A percentile compares a stretch with the other conserved stretches of the same genome.
phyloP scores from a whole-genome alignment of 2,113 vertebrate genomes.

The Dissostichus mawsoni region DNA sequence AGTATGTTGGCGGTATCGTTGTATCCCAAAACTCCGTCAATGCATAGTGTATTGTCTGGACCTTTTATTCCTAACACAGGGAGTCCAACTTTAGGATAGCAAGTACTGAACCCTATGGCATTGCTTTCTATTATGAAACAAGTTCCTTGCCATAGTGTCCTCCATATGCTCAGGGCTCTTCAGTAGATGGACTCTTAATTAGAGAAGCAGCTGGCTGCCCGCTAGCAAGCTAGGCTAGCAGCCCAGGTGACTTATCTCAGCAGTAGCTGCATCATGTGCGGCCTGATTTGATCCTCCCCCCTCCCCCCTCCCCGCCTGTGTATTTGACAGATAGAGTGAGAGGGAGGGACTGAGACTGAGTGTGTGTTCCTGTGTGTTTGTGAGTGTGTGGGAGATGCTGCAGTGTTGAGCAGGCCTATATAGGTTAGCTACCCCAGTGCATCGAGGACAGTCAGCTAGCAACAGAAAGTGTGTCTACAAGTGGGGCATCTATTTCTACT shows the following conservation, averaged over 20 bases:
- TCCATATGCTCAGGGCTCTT: constrained; percentile 75
- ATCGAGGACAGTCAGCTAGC: constrained; percentile 78
- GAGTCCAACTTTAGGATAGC: constrained; percentile 24
- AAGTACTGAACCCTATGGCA: constrained; percentile 36
- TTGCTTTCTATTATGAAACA: constrained; percentile 65
- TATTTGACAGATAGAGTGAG: neutral
- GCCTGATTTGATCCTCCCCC: constrained; percentile 69
- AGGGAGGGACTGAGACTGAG: constrained; percentile 2
- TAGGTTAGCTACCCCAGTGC: constrained; percentile 81
- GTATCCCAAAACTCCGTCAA: constrained; percentile 5
- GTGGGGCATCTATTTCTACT: constrained; percentile 88
- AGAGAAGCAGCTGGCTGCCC: constrained; percentile 82
- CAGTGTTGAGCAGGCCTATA: constrained; percentile 69
- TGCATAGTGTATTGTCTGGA: neutral
- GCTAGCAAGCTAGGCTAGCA: constrained; percentile 78
- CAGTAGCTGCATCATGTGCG: constrained; percentile 77
- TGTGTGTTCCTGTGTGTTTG: neutral
- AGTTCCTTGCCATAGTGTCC: constrained; percentile 58
- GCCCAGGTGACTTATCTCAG: constrained; percentile 81
- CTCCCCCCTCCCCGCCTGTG: constrained; percentile 28
- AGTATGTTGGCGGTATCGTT: neutral
- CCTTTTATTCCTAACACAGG: constrained; percentile 25
- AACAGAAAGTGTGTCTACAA: constrained; percentile 85
- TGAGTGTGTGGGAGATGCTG: constrained; percentile 50
- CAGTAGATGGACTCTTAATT: constrained; percentile 77